Conservation (phyloP, 2,888 invertebrate genomes). For the Margaritifera margaritifera region DNA sequence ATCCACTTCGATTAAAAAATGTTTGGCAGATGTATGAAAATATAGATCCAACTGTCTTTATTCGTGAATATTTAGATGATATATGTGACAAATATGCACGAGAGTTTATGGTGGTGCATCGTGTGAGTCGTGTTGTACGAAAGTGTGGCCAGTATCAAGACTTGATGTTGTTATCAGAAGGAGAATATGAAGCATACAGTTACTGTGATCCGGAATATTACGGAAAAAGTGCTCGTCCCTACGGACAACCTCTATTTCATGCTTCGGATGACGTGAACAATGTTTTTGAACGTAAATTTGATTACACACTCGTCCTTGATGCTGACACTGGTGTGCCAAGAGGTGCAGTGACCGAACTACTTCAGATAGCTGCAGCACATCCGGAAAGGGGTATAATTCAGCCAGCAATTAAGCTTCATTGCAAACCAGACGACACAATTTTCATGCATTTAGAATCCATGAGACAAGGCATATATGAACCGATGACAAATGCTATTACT, state of each 20-base stretch:
- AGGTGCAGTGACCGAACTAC: slow-evolving; percentile 53
- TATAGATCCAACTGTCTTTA: slow-evolving; percentile 47
- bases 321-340: slow-evolving; percentile 60
- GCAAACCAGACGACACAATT: slow-evolving; percentile 52
- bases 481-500: slow-evolving; percentile 61
- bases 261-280: slow-evolving; percentile 60
- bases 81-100: slow-evolving; percentile 58
- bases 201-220: slow-evolving; percentile 58
- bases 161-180: slow-evolving; percentile 63
- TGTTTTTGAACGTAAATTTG: slow-evolving; percentile 45
- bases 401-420: slow-evolving; percentile 60
- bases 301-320: slow-evolving; percentile 45
- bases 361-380: slow-evolving; percentile 60
- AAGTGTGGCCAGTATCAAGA: slow-evolving; percentile 68
- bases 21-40: slow-evolving; percentile 57
- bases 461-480: slow-evolving; percentile 61
- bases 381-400: slow-evolving; percentile 64
- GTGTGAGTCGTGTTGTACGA: slow-evolving; percentile 57
- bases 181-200: slow-evolving; percentile 57
- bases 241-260: slow-evolving; percentile 57
- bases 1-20: slow-evolving; percentile 46
- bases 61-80: slow-evolving; percentile 55
- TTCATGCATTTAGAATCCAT: slow-evolving; percentile 64
- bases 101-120: slow-evolving; percentile 63
- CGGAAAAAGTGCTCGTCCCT: slow-evolving; percentile 49